A percentile compares a stretch with the other conserved stretches of the same genome.
phyloP scores from a whole-genome alignment of 2,113 vertebrate species.

The Calyptomena viridis region DNA sequence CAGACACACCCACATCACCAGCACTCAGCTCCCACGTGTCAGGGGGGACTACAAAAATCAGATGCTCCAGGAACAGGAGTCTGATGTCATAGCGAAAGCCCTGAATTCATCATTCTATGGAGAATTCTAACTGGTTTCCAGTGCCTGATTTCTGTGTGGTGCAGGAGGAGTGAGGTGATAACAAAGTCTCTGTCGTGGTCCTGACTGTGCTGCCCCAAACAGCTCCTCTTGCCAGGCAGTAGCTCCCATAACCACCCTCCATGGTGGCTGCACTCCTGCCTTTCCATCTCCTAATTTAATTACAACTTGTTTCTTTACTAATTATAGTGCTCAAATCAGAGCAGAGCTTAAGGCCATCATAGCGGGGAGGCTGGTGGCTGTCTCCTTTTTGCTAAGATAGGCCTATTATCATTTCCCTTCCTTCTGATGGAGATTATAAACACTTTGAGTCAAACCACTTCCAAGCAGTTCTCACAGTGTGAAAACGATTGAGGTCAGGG shows the following conservation, averaged over 20 bases:
- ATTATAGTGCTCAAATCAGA: conserved; percentile 37
- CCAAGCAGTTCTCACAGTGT: conserved; percentile 63
- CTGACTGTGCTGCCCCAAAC: neutral
- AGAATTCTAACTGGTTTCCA: neutral
- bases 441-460: conserved; percentile 68
- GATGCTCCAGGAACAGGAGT: neutral
- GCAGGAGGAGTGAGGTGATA: neutral
- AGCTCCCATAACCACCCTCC: neutral
- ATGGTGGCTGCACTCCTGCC: neutral
- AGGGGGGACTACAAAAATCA: fast-evolving
- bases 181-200: fast-evolving
- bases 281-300: conserved; percentile 27
- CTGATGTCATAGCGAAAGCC: fast-evolving
- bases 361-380: conserved; percentile 8
- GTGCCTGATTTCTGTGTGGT: fast-evolving
- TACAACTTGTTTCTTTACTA: conserved; percentile 15
- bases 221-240: neutral
- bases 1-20: fast-evolving
- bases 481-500: conserved; percentile 75
- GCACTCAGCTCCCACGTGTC: fast-evolving
- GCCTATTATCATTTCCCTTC: conserved; percentile 31
- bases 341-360: conserved; percentile 46
- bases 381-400: neutral
- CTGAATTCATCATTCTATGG: fast-evolving
- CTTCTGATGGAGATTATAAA: conserved; percentile 62